Evolutionary conservation across 2,797 vertebrate genomes (phyloP).

Genomic region (Ibycter americanus): DNA sequence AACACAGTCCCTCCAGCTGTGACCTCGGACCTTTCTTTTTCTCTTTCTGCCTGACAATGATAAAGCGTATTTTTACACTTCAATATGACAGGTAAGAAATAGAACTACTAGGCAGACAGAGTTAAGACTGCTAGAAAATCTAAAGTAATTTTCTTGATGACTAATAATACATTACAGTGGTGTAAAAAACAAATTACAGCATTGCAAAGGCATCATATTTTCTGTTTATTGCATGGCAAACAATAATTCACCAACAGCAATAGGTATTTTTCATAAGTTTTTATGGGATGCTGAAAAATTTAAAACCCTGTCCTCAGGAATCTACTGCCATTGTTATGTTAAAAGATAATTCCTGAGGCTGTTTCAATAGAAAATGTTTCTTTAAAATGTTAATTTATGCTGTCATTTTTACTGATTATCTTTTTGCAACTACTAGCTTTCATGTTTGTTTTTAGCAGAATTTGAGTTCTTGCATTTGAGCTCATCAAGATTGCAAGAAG

Average conservation of each 20-base stretch:
- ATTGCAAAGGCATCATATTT: background rate
- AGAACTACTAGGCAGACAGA: background rate
- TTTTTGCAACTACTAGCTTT: background rate
- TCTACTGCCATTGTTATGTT: background rate
- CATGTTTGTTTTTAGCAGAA: background rate
- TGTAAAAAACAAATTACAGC: background rate
- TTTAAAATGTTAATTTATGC: background rate
- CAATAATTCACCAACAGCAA: background rate
- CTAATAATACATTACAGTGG: background rate
- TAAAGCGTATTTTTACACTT: constrained; percentile 69
- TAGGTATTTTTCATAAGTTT: background rate
- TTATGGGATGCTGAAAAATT: background rate
- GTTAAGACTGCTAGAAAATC: background rate
- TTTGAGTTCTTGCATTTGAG: background rate
- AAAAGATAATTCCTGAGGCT: background rate
- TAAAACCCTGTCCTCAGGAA: background rate
- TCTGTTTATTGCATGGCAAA: background rate
- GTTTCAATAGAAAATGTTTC: background rate
- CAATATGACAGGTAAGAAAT: constrained; percentile 50
- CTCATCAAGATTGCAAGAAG: background rate
- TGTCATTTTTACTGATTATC: background rate
- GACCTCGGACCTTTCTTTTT: constrained; percentile 55
- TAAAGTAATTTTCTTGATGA: background rate
- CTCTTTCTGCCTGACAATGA: constrained; percentile 32
- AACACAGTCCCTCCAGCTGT: constrained; percentile 69